Evolutionary conservation across 2,888 invertebrate genomes (phyloP).

Genomic region (Gryllus longicercus): DNA sequence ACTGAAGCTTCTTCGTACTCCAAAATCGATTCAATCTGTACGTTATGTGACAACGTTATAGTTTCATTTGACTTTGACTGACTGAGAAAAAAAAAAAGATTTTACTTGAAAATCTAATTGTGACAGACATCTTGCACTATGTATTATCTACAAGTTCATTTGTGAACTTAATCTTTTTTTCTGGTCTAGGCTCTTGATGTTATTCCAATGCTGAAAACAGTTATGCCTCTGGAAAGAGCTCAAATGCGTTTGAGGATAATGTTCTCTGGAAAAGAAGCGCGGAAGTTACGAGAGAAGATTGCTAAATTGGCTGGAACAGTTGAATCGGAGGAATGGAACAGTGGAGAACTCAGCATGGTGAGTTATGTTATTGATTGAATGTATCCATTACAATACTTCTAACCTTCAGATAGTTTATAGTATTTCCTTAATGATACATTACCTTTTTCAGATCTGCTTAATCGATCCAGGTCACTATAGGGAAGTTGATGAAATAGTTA

Average conservation of each 20-base stretch:
- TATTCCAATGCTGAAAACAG: slow-evolving; percentile 76
- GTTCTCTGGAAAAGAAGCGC: slow-evolving; percentile 76
- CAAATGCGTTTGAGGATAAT: slow-evolving; percentile 88
- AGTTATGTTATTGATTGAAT: slow-evolving; percentile 44
- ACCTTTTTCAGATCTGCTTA: slow-evolving; percentile 52
- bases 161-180: background rate
- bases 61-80: too few species aligned
- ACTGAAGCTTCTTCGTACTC: too few species aligned
- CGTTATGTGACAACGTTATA: too few species aligned
- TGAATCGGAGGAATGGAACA: slow-evolving; percentile 83
- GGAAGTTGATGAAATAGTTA: slow-evolving; percentile 79
- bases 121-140: too few species aligned
- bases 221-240: slow-evolving; percentile 88
- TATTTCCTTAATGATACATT: background rate
- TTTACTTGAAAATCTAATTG: too few species aligned
- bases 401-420: background rate
- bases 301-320: slow-evolving; percentile 69
- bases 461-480: slow-evolving; percentile 93
- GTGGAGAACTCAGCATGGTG: slow-evolving; percentile 75
- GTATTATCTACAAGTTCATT: too few species aligned
- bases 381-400: too few species aligned
- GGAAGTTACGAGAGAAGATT: slow-evolving; percentile 78
- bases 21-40: too few species aligned
- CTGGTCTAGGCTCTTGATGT: slow-evolving; percentile 74
- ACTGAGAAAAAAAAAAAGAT: too few species aligned